These are phyloP conservation scores for Gonioctena quinquepunctata DNA, from an alignment of 1,140 invertebrate genomes.

Conservation along the genomic window DNA sequence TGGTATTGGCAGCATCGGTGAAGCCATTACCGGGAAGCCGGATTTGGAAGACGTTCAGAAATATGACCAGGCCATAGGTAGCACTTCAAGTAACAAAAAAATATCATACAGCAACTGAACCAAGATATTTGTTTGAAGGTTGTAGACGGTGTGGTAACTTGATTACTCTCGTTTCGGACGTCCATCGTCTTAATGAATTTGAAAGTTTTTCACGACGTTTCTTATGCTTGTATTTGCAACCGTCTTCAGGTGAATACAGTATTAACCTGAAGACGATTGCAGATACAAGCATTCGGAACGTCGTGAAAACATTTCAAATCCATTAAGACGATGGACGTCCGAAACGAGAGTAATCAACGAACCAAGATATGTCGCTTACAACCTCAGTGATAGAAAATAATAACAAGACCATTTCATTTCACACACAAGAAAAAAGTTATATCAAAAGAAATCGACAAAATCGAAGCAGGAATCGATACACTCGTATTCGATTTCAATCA, in stretches of 20 bases:
- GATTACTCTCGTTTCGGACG: no score
- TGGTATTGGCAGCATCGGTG: conserved; percentile 14
- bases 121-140: no score
- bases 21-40: conserved; percentile 21
- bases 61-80: conserved; percentile 17
- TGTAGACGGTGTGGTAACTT: no score
- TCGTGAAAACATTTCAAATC: no score
- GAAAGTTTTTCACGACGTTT: no score
- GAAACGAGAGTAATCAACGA: no score
- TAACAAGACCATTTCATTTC: not conserved
- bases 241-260: no score
- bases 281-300: no score
- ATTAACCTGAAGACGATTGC: no score
- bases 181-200: no score
- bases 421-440: not conserved
- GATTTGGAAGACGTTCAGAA: conserved; percentile 12
- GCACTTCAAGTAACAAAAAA: conserved; percentile 10
- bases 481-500: not conserved
- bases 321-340: no score
- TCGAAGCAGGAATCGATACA: not conserved
- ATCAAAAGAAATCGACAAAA: not conserved
- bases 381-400: not conserved
- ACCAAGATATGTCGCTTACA: not conserved
- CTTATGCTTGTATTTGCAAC: no score
- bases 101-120: not conserved